Evolutionary conservation across 2,797 vertebrate species (phyloP).

Genomic region (Chelon labrosus): DNA sequence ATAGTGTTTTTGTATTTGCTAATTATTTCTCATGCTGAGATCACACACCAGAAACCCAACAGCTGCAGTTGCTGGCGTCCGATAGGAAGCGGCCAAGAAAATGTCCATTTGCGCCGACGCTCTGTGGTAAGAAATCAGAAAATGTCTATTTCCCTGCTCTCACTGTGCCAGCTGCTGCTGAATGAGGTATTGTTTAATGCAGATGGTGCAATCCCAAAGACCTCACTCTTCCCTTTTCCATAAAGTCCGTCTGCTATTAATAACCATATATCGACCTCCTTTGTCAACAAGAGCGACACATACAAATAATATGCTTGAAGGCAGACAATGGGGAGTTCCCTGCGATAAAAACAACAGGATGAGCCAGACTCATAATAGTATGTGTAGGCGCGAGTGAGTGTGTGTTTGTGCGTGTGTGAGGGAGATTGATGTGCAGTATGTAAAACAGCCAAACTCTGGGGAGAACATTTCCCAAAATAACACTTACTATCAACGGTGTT

Average conservation of each 20-base stretch:
- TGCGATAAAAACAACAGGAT: constrained; percentile 84
- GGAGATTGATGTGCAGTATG: constrained; percentile 7
- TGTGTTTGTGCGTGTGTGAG: constrained; percentile 1
- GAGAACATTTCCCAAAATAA: too few relatives aligned
- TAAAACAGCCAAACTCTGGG: neutral
- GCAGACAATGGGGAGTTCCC: constrained; percentile 83
- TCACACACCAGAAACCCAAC: constrained; percentile 53
- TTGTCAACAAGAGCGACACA: constrained; percentile 81
- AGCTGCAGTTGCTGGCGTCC: constrained; percentile 65
- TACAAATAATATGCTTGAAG: constrained; percentile 76
- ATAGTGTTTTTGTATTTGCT: constrained; percentile 41
- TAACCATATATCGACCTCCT: constrained; percentile 80
- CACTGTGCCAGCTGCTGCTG: constrained; percentile 70
- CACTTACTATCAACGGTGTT: too few relatives aligned
- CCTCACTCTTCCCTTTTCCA: constrained; percentile 79
- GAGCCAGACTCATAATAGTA: constrained; percentile 48
- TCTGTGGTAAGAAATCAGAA: constrained; percentile 54
- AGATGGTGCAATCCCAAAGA: constrained; percentile 74
- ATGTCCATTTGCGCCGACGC: constrained; percentile 57
- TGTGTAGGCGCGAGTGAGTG: constrained; percentile 32
- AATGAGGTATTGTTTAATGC: constrained; percentile 78
- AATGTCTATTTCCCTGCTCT: constrained; percentile 27
- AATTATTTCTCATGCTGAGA: constrained; percentile 47
- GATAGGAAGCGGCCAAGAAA: constrained; percentile 55
- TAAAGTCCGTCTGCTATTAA: constrained; percentile 79